Conservation (phyloP, 2,797 vertebrate species). For the Notolabrus celidotus region DNA sequence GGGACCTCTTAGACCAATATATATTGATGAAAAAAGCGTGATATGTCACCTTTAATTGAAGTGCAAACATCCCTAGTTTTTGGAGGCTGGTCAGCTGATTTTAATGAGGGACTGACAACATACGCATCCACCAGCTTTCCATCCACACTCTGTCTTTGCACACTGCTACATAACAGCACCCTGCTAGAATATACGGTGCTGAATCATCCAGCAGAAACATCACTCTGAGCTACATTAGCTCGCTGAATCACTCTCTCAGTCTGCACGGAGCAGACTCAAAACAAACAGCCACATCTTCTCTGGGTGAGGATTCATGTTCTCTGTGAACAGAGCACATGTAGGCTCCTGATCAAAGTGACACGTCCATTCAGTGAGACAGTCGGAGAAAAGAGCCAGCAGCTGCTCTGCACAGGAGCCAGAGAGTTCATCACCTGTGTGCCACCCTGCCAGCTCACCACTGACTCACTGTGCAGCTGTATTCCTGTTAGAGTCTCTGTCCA, state of each 20-base stretch:
- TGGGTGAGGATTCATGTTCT: constrained; percentile 9
- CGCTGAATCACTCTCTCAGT: neutral
- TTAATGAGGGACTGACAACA: no score
- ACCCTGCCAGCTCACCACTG: constrained; percentile 5
- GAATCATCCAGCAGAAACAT: neutral
- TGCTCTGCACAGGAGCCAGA: neutral
- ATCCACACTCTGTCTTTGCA: no score
- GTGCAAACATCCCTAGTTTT: no score
- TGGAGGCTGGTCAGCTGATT: no score
- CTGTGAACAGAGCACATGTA: constrained; percentile 9
- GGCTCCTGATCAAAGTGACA: constrained; percentile 46
- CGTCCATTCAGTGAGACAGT: constrained; percentile 14
- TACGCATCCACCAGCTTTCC: no score
- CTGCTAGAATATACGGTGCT: neutral
- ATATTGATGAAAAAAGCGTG: no score
- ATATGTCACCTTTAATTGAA: no score
- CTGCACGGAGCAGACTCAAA: no score
- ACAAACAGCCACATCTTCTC: neutral
- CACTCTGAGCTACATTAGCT: neutral
- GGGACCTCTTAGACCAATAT: no score
- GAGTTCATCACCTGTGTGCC: constrained; percentile 18
- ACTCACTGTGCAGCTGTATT: constrained; percentile 16
- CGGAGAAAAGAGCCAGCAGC: constrained; percentile 3
- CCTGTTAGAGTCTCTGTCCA: constrained; percentile 7
- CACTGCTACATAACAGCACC: neutral